Conservation (phyloP, 1,140 invertebrate genomes). For the Cyclargus thomasi region DNA sequence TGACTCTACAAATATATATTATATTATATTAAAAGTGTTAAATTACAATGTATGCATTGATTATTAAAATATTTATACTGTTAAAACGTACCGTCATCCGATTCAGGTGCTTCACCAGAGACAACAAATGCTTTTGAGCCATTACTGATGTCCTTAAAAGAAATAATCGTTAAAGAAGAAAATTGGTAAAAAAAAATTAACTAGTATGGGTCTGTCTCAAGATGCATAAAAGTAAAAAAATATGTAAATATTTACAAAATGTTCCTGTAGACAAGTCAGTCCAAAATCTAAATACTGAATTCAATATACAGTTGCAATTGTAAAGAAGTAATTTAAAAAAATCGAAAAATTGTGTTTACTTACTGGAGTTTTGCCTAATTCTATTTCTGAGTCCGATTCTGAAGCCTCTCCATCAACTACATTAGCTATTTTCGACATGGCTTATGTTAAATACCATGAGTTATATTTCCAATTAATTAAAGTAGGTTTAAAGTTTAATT, state of each 20-base stretch:
- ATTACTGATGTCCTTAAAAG: constrained; percentile 38
- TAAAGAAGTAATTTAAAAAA: background rate
- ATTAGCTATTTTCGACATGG: constrained; percentile 46
- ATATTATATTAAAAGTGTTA: no score
- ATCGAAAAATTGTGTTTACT: constrained; percentile 25
- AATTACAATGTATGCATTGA: background rate
- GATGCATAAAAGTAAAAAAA: no score
- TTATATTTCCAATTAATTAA: no score
- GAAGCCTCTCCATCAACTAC: constrained; percentile 65
- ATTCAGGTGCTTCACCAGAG: constrained; percentile 59
- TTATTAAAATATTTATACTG: background rate
- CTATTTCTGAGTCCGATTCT: constrained; percentile 61
- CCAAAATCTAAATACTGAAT: no score
- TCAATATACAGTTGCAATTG: no score
- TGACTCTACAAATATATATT: constrained; percentile 36
- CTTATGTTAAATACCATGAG: background rate
- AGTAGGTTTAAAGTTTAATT: no score
- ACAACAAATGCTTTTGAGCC: constrained; percentile 47
- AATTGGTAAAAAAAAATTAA: background rate
- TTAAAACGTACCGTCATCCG: constrained; percentile 52
- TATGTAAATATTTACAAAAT: no score
- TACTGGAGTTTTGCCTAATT: constrained; percentile 56
- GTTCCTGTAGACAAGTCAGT: no score
- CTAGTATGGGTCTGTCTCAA: no score
- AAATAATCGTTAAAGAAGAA: background rate